These are phyloP conservation scores for Drosophila formosana DNA, from an alignment of 2,888 invertebrate species.

Conservation along the genomic window DNA sequence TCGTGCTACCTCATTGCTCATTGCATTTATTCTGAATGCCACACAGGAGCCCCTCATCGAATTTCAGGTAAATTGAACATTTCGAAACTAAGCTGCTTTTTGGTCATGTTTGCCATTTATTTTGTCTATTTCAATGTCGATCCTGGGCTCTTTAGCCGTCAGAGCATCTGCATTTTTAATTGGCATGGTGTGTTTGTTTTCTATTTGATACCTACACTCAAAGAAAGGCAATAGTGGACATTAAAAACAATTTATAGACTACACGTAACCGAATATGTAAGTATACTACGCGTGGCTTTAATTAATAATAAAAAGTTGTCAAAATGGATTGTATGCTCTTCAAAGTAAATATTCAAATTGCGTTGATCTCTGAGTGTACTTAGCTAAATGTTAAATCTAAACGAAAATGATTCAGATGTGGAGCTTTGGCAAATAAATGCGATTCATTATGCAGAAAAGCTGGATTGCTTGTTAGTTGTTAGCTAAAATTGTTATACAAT, in stretches of 20 bases:
- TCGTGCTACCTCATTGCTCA: not conserved
- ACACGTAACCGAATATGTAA: not conserved
- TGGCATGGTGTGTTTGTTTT: slow-evolving; percentile 41
- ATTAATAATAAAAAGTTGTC: no score
- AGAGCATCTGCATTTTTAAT: slow-evolving; percentile 62
- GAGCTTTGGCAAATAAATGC: slow-evolving; percentile 24
- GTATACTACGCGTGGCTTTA: no score
- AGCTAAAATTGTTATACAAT: slow-evolving; percentile 5
- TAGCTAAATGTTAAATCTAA: slow-evolving; percentile 4
- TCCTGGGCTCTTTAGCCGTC: slow-evolving; percentile 30
- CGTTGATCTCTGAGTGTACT: slow-evolving; percentile 14
- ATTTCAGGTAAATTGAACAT: slow-evolving; percentile 38
- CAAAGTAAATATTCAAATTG: not conserved
- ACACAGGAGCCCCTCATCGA: not conserved
- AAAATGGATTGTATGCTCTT: not conserved
- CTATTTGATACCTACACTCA: slow-evolving; percentile 18
- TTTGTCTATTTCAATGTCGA: slow-evolving; percentile 31
- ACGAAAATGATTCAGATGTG: not conserved
- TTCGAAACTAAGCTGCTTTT: slow-evolving; percentile 55
- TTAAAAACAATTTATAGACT: not conserved
- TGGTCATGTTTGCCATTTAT: slow-evolving; percentile 57
- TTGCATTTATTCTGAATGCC: not conserved
- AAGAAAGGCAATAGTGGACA: not conserved
- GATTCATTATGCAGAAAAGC: slow-evolving; percentile 27
- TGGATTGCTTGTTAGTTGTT: not conserved